phyloP scores from a whole-genome alignment of 1,140 invertebrate species.

The Penaeus chinensis region DNA sequence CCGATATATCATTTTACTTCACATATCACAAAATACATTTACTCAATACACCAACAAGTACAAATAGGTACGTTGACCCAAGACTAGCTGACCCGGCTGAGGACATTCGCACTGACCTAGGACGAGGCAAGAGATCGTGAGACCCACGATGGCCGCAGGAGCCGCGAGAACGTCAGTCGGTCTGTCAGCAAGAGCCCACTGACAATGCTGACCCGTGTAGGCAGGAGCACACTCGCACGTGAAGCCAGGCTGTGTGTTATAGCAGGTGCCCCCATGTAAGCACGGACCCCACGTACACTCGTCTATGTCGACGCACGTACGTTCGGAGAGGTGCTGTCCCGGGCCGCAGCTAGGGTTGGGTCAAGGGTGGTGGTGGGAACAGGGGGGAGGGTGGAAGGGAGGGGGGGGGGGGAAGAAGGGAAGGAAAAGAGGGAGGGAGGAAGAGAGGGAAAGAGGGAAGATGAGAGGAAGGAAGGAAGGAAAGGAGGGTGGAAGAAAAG shows the following conservation, averaged over 20 bases:
- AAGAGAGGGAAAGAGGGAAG: no score
- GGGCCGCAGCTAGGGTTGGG: background rate
- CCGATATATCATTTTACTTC: no score
- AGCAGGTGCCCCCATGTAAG: background rate
- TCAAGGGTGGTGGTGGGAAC: background rate
- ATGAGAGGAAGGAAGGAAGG: no score
- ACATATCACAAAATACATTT: no score
- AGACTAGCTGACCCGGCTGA: no score
- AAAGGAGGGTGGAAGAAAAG: no score
- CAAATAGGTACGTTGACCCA: no score
- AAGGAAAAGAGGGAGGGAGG: no score
- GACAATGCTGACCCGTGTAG: background rate
- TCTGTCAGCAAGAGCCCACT: background rate
- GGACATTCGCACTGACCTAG: background rate
- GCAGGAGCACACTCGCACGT: background rate
- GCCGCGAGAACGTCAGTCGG: background rate
- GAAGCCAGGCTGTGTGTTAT: background rate
- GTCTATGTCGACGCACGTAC: background rate
- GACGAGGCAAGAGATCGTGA: background rate
- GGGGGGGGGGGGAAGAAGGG: no score
- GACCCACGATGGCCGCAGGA: background rate
- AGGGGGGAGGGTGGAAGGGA: background rate
- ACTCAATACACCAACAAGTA: no score
- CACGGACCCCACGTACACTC: background rate
- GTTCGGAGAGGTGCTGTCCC: background rate